Base-by-base conservation (phyloP, 1,140 invertebrate genomes). In the Capitella teleta region DNA sequence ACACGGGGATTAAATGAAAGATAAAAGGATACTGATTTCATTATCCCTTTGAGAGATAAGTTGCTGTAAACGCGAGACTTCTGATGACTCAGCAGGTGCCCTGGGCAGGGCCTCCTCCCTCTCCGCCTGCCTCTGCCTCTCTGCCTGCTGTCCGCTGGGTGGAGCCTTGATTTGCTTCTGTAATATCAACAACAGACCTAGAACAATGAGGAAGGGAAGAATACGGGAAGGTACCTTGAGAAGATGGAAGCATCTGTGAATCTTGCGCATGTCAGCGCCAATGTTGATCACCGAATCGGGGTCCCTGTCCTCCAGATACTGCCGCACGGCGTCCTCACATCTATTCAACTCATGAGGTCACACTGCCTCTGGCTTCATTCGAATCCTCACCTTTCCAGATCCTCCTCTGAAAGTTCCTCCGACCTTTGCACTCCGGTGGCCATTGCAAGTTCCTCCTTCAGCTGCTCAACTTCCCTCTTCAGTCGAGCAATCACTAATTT, bases 401-500 rank as follows among this genome's bases (percentile, higher is more conserved):
- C 67, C 40, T 70, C 66, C 10, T 61, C 59, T 18, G 60, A 59
- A 1, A 69, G 57, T 37, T 58, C 58, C 53, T 70, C 67, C 28
- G 58, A 62, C 24, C 64, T 51, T 40, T 68, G 63, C 54, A 67
- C 63, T 28, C 67, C 67, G 6, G 68, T 69, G 41, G 61, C 60
- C 55, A 70, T 54, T 24, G 63, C 61, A 21, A 70, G 57, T 52
- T 70, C 66, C 19, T 68, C 66, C 47, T 64, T 62, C 28, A 70
- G 51, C 34, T 62, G 60, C 14, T 30, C 16, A n/a, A 47, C 28
- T 36, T 78, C 74, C 36, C 54, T 49, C 51, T 72, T 74, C 19
- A 80, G 61, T 47, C 68, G 67, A 16, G 57, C 50, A 28, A 79
- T 77, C 58, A 78, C 63, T 23, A 76, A 53, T 50, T 74, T 68